Percentiles rank a stretch among this genome's conserved stretches.
Evolutionary conservation across 2,888 invertebrate species (phyloP).

Genomic region (Epicampocera succincta): DNA sequence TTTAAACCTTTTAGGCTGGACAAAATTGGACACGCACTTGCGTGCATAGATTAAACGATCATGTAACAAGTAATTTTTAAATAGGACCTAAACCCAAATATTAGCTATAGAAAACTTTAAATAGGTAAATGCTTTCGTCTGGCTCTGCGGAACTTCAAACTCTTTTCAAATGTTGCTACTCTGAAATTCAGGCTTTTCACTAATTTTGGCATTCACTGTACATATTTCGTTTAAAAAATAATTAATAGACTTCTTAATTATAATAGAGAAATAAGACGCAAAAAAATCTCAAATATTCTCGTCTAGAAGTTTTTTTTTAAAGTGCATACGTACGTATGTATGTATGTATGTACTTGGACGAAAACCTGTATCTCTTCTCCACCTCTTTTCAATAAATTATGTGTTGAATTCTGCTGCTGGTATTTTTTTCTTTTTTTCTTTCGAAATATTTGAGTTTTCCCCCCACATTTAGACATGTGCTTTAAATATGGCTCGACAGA

Average conservation of each 20-base stretch:
- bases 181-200: too few species aligned
- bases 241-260: slow-evolving; percentile 22
- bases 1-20: too few species aligned
- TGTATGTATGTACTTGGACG: too few species aligned
- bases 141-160: too few species aligned
- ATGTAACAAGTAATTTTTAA: too few species aligned
- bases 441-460: slow-evolving; percentile 27
- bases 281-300: slow-evolving; percentile 55
- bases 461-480: slow-evolving; percentile 59
- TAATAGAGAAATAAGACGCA: slow-evolving; percentile 61
- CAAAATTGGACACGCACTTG: too few species aligned
- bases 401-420: slow-evolving; percentile 5
- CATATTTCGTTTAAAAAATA: slow-evolving; percentile 18
- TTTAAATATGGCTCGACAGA: slow-evolving; percentile 53
- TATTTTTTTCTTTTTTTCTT: background rate
- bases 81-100: too few species aligned
- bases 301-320: slow-evolving; percentile 35
- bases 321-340: background rate
- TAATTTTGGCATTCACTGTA: too few species aligned
- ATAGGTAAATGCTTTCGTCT: too few species aligned
- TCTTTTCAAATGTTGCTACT: too few species aligned
- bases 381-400: slow-evolving; percentile 1
- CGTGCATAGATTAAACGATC: too few species aligned
- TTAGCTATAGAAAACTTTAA: too few species aligned
- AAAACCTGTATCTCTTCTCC: background rate